Conservation (phyloP, 2,113 vertebrate species). For the Setophaga coronata region DNA sequence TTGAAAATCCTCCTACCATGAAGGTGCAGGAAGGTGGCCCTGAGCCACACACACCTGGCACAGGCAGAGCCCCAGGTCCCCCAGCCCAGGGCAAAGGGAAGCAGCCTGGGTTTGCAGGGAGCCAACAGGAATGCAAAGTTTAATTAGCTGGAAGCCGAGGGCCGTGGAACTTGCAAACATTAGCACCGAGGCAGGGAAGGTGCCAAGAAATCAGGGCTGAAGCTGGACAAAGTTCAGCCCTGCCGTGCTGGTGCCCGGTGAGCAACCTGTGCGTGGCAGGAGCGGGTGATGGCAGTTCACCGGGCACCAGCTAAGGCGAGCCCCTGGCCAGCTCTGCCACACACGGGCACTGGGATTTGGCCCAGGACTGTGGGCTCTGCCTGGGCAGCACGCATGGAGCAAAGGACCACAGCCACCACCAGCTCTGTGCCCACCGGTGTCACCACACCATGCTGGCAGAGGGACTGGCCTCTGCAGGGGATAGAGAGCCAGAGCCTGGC, state of each 20-base stretch:
- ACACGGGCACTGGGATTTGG: not conserved
- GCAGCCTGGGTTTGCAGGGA: not conserved
- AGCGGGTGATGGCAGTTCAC: not conserved
- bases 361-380: accelerated
- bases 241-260: not conserved
- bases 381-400: accelerated
- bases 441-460: accelerated
- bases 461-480: too few relatives aligned
- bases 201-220: not conserved
- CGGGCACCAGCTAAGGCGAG: not conserved
- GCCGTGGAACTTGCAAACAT: not conserved
- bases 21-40: not conserved
- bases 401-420: accelerated
- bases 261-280: not conserved
- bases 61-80: not conserved
- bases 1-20: not conserved
- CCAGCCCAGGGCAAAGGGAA: not conserved
- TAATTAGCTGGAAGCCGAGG: constrained; percentile 13
- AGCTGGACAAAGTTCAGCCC: constrained; percentile 26
- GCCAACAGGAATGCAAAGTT: not conserved
- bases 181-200: not conserved
- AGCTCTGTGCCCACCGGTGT: accelerated
- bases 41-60: not conserved
- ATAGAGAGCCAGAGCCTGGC: not conserved
- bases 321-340: not conserved